Evolutionary conservation across 2,113 vertebrate species (phyloP).

Genomic region (Caranx melampygus): DNA sequence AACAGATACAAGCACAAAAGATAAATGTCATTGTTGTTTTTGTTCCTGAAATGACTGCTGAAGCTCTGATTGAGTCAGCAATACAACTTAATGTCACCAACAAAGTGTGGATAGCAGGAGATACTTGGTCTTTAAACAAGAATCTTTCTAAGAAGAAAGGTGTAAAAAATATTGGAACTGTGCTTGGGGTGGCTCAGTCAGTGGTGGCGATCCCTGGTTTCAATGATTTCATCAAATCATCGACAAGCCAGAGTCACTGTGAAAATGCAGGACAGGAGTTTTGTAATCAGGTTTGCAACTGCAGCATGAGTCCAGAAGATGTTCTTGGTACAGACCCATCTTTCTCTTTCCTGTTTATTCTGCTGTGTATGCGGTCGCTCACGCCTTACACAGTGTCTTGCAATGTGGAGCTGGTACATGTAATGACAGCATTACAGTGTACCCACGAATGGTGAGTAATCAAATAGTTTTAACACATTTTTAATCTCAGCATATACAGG

Average conservation of each 20-base stretch:
- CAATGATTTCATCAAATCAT: slow-evolving; percentile 65
- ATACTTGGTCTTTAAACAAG: slow-evolving; percentile 82
- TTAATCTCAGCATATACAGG: no score
- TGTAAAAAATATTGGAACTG: slow-evolving; percentile 76
- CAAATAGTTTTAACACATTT: not conserved
- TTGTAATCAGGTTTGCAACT: slow-evolving; percentile 81
- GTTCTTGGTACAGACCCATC: slow-evolving; percentile 21
- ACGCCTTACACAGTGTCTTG: slow-evolving; percentile 83
- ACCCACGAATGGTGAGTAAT: slow-evolving; percentile 85
- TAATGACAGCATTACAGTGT: slow-evolving; percentile 62
- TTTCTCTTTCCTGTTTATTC: slow-evolving; percentile 79
- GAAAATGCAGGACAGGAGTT: not conserved
- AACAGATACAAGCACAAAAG: slow-evolving; percentile 60
- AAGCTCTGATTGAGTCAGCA: slow-evolving; percentile 77
- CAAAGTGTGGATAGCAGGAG: slow-evolving; percentile 88
- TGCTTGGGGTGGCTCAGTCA: slow-evolving; percentile 82
- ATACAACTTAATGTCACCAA: slow-evolving; percentile 77
- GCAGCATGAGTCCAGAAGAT: slow-evolving; percentile 24
- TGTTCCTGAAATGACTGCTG: slow-evolving; percentile 6
- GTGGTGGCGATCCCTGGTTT: slow-evolving; percentile 74
- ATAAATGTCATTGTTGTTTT: slow-evolving; percentile 75
- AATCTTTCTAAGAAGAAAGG: slow-evolving; percentile 70
- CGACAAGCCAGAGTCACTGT: not conserved
- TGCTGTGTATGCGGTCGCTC: slow-evolving; percentile 85
- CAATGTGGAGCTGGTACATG: slow-evolving; percentile 80